Evolutionary conservation across 2,113 vertebrate species (phyloP), one percentile per base, ranked within the genome.

Genomic region (Chionodraco myersi): DNA sequence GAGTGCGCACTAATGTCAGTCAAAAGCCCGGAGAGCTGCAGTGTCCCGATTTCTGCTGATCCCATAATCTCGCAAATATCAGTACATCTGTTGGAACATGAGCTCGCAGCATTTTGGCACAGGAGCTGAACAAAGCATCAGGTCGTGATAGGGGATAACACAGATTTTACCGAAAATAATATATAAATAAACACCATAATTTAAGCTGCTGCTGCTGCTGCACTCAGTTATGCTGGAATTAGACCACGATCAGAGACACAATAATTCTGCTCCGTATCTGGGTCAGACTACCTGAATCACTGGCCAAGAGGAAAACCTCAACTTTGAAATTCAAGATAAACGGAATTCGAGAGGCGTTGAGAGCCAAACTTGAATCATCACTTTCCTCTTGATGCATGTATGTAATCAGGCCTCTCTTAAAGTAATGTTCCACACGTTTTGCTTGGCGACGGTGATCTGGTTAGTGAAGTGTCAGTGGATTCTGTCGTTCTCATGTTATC

Each of bases 51-150:
- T 93, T 91, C 68, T 30, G 64, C 45, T 90, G 82, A 91, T 88
- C 89, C 80, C n/a, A 81, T 92, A 92, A 92, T 91, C 91, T 84
- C 75, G 30, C 34, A 79, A 75, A 79, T 65, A 77, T 68, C 79
- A 82, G 68, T 69, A 10, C 12, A 58, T 67, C 88, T 49, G 76
- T 65, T 68, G 80, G 84, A 88, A 85, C 69, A 81, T 68, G 56
- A 60, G 79, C 61, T 67, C 3, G n/a, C 59, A 72, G 62, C 18
- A 10, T 80, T 83, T 86, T 84, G 77, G 84, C 69, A 65, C 54
- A 65, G 64, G 12, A 76, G 58, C 80, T 15, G 59, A 86, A 83
- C 15, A 49, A 70, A 36, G 72, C 69, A 72, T 83, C 79, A 18
- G 36, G 57, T 80, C 82, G 65, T 3, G 6, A 68, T 5, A 41